A percentile compares a stretch with the other conserved stretches of the same genome.
Evolutionary conservation across 2,888 invertebrate genomes (phyloP).

Genomic region (Rhamnusium bicolor): DNA sequence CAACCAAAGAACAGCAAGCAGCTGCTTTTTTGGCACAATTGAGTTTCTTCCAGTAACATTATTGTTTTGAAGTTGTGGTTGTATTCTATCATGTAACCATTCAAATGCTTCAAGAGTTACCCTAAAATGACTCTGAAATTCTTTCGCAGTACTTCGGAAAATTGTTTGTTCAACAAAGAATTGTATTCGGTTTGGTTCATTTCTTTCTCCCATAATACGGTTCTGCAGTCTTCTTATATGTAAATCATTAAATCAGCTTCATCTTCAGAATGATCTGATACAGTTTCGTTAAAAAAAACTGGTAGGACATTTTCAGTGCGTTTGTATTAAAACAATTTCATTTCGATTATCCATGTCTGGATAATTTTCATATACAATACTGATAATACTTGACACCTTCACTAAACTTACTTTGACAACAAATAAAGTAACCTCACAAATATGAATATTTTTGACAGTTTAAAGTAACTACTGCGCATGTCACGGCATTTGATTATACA

Average conservation of each 20-base stretch:
- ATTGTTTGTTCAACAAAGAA: neutral
- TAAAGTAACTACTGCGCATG: too few species aligned
- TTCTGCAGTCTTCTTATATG: too few species aligned
- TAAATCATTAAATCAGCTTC: neutral
- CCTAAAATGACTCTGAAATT: slow-evolving; percentile 34
- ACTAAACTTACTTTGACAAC: too few species aligned
- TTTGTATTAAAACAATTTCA: too few species aligned
- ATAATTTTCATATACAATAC: too few species aligned
- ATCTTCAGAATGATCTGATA: neutral
- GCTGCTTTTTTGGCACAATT: slow-evolving; percentile 23
- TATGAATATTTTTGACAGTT: too few species aligned
- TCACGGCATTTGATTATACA: too few species aligned
- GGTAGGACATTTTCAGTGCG: too few species aligned
- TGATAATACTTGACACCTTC: too few species aligned
- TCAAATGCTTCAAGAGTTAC: slow-evolving; percentile 30
- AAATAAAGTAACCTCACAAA: too few species aligned
- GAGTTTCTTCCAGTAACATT: neutral
- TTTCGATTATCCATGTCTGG: too few species aligned
- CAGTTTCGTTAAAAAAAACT: too few species aligned
- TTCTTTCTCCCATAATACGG: neutral
- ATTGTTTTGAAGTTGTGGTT: neutral
- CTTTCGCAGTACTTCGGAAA: neutral
- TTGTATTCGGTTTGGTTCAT: neutral
- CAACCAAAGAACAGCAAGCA: slow-evolving; percentile 37
- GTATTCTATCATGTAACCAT: neutral